Conservation (phyloP, 2,113 vertebrate genomes). For the Lamprologus tigripictilis region DNA sequence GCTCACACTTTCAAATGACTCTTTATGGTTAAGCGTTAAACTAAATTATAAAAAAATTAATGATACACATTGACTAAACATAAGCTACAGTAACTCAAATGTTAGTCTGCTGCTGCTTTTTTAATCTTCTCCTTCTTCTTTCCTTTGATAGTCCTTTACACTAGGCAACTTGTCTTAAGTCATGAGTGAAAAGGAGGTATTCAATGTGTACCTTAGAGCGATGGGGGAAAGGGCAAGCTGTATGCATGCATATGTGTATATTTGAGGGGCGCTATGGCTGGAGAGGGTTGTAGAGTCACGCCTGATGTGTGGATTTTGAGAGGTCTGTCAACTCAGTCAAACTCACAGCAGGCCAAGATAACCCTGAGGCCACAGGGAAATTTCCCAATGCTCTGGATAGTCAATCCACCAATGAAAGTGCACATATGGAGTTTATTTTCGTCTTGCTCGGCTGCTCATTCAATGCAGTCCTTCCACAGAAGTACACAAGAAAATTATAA, state of each 20-base stretch:
- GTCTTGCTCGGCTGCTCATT: background rate
- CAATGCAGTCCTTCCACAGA: background rate
- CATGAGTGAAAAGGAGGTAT: background rate
- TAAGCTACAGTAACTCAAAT: background rate
- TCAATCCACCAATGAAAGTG: background rate
- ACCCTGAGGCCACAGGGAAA: background rate
- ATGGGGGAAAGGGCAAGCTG: background rate
- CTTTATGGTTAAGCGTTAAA: background rate
- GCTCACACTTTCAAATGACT: background rate
- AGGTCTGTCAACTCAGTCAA: background rate
- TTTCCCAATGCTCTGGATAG: background rate
- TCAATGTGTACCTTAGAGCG: background rate
- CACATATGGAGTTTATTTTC: background rate
- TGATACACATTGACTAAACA: background rate
- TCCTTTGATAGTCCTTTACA: background rate
- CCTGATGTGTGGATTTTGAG: background rate
- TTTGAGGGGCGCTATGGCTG: background rate
- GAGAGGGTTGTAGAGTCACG: background rate
- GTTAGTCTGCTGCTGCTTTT: background rate
- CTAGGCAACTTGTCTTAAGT: background rate
- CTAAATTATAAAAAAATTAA: background rate
- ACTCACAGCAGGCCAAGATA: background rate
- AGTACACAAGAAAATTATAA: background rate
- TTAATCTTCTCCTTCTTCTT: background rate
- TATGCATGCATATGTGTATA: background rate